These are phyloP conservation scores for Punctoribates punctum DNA, from an alignment of 2,888 invertebrate species.

Conservation along the genomic window DNA sequence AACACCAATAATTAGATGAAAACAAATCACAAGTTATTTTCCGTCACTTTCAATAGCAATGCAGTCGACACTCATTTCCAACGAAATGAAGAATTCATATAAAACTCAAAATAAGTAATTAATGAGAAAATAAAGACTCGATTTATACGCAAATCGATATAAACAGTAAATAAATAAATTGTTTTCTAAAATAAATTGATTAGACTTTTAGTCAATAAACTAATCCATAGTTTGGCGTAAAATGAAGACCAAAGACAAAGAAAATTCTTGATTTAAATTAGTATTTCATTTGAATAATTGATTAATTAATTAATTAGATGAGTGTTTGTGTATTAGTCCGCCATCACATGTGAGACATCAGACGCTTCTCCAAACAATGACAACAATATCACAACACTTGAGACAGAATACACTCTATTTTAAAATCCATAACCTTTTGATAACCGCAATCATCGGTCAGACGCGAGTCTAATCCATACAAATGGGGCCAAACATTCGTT, in stretches of 20 bases:
- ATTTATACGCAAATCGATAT: too few species aligned
- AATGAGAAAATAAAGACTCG: not conserved
- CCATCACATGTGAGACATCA: conserved; percentile 14
- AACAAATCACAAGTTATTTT: not conserved
- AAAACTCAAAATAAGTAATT: not conserved
- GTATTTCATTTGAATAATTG: too few species aligned
- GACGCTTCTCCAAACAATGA: not conserved
- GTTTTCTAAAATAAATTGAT: too few species aligned
- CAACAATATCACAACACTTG: conserved; percentile 1
- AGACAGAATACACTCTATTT: not conserved
- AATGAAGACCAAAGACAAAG: too few species aligned
- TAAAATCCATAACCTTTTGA: not conserved
- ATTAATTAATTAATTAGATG: too few species aligned
- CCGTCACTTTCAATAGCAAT: not conserved
- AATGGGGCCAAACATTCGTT: not conserved
- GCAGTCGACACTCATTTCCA: not conserved
- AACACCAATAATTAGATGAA: not conserved
- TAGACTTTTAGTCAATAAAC: too few species aligned
- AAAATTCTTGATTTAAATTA: too few species aligned
- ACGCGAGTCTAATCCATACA: not conserved
- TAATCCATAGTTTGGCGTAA: too few species aligned
- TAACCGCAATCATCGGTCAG: not conserved
- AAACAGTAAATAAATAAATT: too few species aligned
- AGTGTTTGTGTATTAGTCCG: not conserved
- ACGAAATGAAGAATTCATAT: too few species aligned